phyloP scores from a whole-genome alignment of 2,797 vertebrate species.

The Geotrypetes seraphini region DNA sequence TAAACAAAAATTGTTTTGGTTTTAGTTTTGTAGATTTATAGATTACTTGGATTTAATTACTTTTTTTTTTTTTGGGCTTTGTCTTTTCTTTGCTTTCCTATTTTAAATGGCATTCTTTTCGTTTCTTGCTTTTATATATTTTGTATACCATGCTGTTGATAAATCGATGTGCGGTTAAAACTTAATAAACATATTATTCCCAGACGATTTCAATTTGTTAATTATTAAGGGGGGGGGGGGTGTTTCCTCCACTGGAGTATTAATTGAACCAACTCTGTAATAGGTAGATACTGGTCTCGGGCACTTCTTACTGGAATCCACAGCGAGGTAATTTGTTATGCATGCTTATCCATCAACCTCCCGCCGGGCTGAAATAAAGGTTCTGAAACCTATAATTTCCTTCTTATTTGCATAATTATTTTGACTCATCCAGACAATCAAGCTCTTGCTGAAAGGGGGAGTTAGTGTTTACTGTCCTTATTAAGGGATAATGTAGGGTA shows the following conservation, averaged over 20 bases:
- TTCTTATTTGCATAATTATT: conserved; percentile 41
- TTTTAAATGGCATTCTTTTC: too few species aligned
- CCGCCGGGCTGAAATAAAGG: conserved; percentile 38
- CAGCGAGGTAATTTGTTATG: conserved; percentile 62
- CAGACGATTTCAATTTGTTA: conserved; percentile 94
- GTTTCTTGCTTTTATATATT: too few species aligned
- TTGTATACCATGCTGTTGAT: too few species aligned
- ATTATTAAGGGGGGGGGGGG: conserved; percentile 72
- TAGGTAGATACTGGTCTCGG: conserved; percentile 50
- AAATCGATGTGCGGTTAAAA: too few species aligned
- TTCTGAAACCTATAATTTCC: conserved; percentile 40
- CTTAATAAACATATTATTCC: conserved; percentile 98
- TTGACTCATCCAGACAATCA: conserved; percentile 43
- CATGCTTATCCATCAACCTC: conserved; percentile 43
- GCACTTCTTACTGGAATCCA: conserved; percentile 61
- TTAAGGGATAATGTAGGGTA: conserved; percentile 35
- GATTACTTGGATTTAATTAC: too few species aligned
- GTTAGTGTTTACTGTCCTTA: conserved; percentile 44
- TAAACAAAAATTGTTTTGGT: too few species aligned
- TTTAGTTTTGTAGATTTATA: too few species aligned
- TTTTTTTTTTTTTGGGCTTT: too few species aligned
- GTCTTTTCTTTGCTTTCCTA: too few species aligned
- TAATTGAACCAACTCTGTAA: conserved; percentile 47
- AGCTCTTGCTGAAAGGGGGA: conserved; percentile 21
- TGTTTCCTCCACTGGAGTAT: conserved; percentile 67